Base-by-base conservation (phyloP, 2,113 vertebrate genomes). In the Stegostoma tigrinum region DNA sequence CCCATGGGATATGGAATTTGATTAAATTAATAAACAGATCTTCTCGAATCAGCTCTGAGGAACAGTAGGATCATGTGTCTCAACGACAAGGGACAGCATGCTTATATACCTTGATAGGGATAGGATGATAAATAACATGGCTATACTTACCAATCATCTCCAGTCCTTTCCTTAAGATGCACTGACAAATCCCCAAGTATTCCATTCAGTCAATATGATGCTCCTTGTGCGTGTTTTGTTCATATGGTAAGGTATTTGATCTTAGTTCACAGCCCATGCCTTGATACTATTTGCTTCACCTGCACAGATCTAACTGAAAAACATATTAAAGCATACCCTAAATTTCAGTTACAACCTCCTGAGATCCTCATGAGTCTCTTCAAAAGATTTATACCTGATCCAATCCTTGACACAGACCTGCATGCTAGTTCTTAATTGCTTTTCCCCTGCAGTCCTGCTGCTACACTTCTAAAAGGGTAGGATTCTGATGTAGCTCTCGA, bases 351-450 rank as follows among this genome's bases (percentile, higher is more conserved):
- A n/a, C 52, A 91, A n/a, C 34, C 15, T 61, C 30, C 15, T 61
- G 14, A n/a, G 55, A 66, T 38, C 64, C 55, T 91, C n/a, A n/a
- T 34, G 15, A 14, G 89, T 64, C 55, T 91, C 89, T 64, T 91
- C 89, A 64, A n/a, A 91, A 64, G 89, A 91, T 61, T 91, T n/a
- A 34, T 91, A 61, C 15, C 89, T 27, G 48, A 23, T 24, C 68
- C 42, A 52, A 12, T 89, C 55, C 86, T 30, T 55, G 86, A 89
- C 5, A 2, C 85, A 52, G 85, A 45, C 87, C 30, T 8, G 87
- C 34, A 4, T n/a, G 86, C 27, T 91, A 91, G 89, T n/a, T 91
- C 89, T 55, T 91, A 91, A 91, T 91, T 91, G 52, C 12, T 91
- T 66, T 91, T 66, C 34, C 55, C 55, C 55, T 91, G 61, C 7